Evolutionary conservation across 2,113 vertebrate species (phyloP).

Genomic region (Lophura nycthemera): DNA sequence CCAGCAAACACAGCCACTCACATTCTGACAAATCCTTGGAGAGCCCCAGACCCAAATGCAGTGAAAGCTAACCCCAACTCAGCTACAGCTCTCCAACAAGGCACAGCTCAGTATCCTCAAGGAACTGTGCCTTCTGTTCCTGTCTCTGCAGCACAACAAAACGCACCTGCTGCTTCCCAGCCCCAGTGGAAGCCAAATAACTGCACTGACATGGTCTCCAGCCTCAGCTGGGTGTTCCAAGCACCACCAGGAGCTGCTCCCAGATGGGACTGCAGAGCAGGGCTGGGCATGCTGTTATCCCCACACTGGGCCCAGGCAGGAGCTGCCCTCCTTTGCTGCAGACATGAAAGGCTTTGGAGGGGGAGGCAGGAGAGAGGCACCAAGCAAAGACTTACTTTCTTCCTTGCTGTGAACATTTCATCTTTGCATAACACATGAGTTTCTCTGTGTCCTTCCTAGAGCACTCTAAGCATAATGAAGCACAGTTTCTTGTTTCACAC

Average conservation of each 20-base stretch:
- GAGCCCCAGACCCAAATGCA: background rate
- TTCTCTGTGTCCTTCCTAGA: background rate
- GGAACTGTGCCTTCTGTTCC: background rate
- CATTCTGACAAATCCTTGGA: background rate
- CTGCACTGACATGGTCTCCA: background rate
- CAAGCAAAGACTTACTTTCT: background rate
- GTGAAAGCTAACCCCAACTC: background rate
- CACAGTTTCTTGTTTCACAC: conserved; percentile 30
- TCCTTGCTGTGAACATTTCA: background rate
- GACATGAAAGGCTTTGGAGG: background rate
- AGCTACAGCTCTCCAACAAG: background rate
- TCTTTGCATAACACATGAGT: background rate
- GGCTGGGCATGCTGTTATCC: background rate
- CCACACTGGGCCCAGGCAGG: background rate
- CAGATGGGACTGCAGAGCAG: background rate
- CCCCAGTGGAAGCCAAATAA: background rate
- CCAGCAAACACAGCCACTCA: background rate
- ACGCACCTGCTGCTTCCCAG: background rate
- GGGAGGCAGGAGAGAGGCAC: background rate
- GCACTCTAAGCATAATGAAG: conserved; percentile 9
- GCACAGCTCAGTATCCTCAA: fast-evolving
- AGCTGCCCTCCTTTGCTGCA: background rate
- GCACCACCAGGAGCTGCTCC: background rate
- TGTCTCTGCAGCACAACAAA: background rate
- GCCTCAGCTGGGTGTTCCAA: background rate